Evolutionary conservation across 1,140 invertebrate genomes (phyloP).

Genomic region (Aphis craccivora): DNA sequence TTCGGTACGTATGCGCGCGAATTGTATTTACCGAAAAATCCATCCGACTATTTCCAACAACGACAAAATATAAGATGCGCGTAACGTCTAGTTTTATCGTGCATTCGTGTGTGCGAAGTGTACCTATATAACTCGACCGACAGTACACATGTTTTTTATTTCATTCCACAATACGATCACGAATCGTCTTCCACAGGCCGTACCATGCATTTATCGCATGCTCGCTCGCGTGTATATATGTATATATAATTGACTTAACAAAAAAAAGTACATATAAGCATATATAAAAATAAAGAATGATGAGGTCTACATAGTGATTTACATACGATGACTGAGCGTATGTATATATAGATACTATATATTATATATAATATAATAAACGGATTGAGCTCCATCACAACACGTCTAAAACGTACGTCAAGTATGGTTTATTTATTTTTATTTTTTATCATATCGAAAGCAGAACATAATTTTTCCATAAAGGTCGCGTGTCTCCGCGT

Average conservation of each 20-base stretch:
- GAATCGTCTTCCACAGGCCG: neutral
- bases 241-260: neutral
- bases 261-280: neutral
- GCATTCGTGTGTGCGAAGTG: neutral
- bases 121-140: neutral
- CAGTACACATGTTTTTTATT: neutral
- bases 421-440: neutral
- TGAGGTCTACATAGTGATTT: neutral
- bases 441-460: slow-evolving; percentile 9
- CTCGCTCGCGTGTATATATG: neutral
- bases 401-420: neutral
- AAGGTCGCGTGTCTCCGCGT: neutral
- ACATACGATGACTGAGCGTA: neutral
- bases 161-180: neutral
- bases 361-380: neutral
- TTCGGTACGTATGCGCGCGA: neutral
- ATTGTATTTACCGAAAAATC: neutral
- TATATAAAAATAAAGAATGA: neutral
- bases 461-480: slow-evolving; percentile 1
- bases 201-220: neutral
- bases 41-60: neutral
- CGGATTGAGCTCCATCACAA: neutral
- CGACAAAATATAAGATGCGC: neutral
- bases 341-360: neutral
- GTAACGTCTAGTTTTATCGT: neutral